Evolutionary conservation across 2,797 vertebrate species (phyloP).

Genomic region (Lagorchestes hirsutus): DNA sequence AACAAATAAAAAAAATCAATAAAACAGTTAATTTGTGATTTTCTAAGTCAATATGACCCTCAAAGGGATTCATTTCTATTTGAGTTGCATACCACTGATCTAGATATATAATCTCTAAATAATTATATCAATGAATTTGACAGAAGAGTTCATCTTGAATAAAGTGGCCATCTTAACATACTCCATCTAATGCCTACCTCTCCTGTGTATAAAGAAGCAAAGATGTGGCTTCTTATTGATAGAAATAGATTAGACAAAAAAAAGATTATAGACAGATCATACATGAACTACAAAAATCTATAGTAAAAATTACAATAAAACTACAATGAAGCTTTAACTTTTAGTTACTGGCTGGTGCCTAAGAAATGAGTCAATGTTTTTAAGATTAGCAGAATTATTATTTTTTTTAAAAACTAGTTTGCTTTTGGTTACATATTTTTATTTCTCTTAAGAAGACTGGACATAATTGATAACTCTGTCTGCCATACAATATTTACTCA

Average conservation of each 20-base stretch:
- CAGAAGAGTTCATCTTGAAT: not conserved
- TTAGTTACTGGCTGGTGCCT: conserved; percentile 31
- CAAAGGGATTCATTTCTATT: not conserved
- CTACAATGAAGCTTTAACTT: not conserved
- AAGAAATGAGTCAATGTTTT: not conserved
- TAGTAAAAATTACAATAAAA: not conserved
- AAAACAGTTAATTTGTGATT: not conserved
- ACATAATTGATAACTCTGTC: conserved; percentile 54
- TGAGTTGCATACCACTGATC: not conserved
- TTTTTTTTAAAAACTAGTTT: not conserved
- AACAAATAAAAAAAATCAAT: not conserved
- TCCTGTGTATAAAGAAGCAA: not conserved
- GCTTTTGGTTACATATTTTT: not conserved
- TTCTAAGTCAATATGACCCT: not conserved
- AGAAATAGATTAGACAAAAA: not conserved
- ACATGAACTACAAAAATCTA: not conserved
- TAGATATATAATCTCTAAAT: not conserved
- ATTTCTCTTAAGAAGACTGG: not conserved
- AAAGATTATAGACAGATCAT: not conserved
- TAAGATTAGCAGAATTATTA: not conserved
- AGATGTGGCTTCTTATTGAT: not conserved
- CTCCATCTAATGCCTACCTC: not conserved
- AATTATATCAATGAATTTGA: not conserved
- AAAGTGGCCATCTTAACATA: not conserved
- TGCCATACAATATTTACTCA: conserved; percentile 30